phyloP scores from a whole-genome alignment of 2,113 vertebrate species.

The Callaeas wilsoni region DNA sequence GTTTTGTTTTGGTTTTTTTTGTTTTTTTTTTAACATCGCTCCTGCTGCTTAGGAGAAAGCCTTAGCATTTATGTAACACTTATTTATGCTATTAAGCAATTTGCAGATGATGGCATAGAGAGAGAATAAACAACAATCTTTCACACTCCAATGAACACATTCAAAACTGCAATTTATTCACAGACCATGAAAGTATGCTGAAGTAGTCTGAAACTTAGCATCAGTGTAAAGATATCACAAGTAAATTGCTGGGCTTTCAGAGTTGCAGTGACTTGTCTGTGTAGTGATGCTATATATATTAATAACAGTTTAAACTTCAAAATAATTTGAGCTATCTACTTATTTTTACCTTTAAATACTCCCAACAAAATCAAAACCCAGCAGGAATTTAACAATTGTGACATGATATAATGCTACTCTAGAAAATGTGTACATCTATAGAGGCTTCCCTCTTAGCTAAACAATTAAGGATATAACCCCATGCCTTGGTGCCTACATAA shows the following conservation, averaged over 20 bases:
- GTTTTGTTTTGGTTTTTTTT: too few relatives aligned
- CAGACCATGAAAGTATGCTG: not conserved
- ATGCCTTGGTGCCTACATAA: not conserved
- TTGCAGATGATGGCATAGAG: not conserved
- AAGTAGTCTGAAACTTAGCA: not conserved
- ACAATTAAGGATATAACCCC: not conserved
- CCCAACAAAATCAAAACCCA: not conserved
- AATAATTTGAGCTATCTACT: not conserved
- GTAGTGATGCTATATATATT: not conserved
- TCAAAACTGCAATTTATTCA: not conserved
- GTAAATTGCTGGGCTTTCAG: not conserved
- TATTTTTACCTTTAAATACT: not conserved
- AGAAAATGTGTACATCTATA: not conserved
- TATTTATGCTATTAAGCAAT: not conserved
- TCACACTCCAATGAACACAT: not conserved
- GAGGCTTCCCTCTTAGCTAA: not conserved
- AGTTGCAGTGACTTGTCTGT: not conserved
- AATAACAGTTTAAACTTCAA: not conserved
- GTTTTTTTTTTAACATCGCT: not conserved
- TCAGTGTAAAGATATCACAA: not conserved
- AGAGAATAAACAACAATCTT: not conserved
- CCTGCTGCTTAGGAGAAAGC: not conserved
- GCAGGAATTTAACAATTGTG: not conserved
- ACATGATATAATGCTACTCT: not conserved
- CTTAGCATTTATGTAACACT: not conserved